phyloP scores from a whole-genome alignment of 2,888 invertebrate species.

The Norana najaformis region DNA sequence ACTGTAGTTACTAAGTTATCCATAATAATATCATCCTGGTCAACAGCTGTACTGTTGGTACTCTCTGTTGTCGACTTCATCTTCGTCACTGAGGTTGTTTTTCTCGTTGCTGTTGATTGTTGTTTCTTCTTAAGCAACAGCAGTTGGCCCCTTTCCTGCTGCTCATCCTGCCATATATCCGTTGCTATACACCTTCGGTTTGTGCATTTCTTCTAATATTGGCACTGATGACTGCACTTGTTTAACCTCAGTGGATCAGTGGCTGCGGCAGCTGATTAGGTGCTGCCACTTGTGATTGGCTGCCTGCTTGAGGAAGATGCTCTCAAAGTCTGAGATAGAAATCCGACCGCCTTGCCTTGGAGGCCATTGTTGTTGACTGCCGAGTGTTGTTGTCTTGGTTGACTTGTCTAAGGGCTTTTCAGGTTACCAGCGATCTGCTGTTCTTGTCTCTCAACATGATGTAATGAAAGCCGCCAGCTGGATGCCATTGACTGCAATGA shows the following conservation, averaged over 20 bases:
- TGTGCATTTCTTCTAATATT: background rate
- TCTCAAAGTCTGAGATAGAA: background rate
- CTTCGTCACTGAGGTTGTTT: background rate
- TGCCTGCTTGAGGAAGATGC: background rate
- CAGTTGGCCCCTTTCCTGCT: background rate
- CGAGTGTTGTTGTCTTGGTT: background rate
- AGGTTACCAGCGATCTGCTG: constrained; percentile 21
- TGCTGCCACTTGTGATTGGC: background rate
- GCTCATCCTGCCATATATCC: background rate
- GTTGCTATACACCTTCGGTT: background rate
- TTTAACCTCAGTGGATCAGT: background rate
- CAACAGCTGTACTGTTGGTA: background rate
- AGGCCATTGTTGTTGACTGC: constrained; percentile 15
- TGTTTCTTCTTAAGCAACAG: background rate
- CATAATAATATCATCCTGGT: background rate
- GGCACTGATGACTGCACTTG: background rate
- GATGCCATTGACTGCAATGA: constrained; percentile 16
- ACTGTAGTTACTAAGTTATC: background rate
- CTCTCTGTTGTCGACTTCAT: background rate
- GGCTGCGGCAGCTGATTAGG: background rate
- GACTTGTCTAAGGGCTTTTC: constrained; percentile 14
- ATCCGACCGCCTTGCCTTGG: background rate
- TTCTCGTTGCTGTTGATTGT: background rate
- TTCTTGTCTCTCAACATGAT: background rate
- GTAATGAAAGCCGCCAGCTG: constrained; percentile 24